Base-by-base conservation (phyloP, 2,797 vertebrate species). In the Sarcoramphus papa region DNA sequence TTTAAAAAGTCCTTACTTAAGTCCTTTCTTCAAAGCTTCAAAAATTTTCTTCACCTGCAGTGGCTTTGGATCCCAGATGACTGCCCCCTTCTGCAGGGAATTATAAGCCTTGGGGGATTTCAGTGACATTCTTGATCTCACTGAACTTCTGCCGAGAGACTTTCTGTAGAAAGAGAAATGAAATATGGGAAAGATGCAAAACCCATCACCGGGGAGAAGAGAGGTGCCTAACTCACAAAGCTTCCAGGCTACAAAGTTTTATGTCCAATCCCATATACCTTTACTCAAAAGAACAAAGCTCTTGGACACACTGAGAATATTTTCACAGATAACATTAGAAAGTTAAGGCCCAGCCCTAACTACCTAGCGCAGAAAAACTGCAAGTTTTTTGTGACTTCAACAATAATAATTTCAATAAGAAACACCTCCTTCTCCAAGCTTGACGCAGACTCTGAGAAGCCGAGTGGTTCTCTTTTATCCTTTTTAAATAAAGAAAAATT, bases 11-110 rank as follows among this genome's bases (percentile, higher is more conserved):
- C 60, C 98, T 97, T 98, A 99, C 99, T 98, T 99, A 78, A 99
- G 98, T 93, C 99, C 99, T 97, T 98, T 99, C 91, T 99, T 98
- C 93, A 99, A 97, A 7, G 99, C 99, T 90, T 98, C 98, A 91
- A 99, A 99, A 96, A 99, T 98, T 92, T 96, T 97, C 98, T 99
- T 99, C 89, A 99, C 99, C 93, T 99, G 98, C 80, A 99, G 98
- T 0, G 99, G 99, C 97, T 98, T 97, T 72, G 98, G 98, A 51
- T 98, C 98, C 75, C 95, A 97, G 93, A 97, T 41, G 21, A 95
- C 92, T 0, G 97, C 37, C 47, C 97, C 98, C 97, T 98, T 98
- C 91, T 97, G 86, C 97, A 98, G 93, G 31, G 98, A 98, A n/a
- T 98, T 94, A 3, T 99, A 98, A 57, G 94, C 98, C 96, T 98